These are phyloP conservation scores for Sepiola atlantica DNA, from an alignment of 2,888 invertebrate genomes.

Conservation along the genomic window DNA sequence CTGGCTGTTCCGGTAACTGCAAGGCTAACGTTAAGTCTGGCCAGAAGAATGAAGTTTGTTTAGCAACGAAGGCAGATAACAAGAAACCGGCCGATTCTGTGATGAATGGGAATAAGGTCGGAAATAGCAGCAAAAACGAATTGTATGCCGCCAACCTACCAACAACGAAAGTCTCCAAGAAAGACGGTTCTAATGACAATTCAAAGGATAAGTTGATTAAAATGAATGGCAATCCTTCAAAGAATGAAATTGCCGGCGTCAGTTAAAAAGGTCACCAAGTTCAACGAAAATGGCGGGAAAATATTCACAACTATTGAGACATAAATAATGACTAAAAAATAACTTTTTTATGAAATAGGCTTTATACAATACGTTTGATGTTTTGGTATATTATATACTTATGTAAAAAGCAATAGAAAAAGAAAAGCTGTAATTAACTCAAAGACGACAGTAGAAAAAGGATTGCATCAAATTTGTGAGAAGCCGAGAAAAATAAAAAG, in stretches of 20 bases:
- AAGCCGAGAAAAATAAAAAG: too few species aligned
- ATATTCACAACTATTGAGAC: neutral
- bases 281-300: neutral
- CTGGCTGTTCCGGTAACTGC: neutral
- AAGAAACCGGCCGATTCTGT: conserved; percentile 35
- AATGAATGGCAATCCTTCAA: conserved; percentile 37
- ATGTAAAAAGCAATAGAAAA: too few species aligned
- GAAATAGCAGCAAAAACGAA: neutral
- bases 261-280: neutral
- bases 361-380: neutral
- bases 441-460: too few species aligned
- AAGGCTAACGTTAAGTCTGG: neutral
- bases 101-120: conserved; percentile 32
- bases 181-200: neutral
- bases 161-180: neutral
- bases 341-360: neutral
- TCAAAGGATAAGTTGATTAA: conserved; percentile 35
- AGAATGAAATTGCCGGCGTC: conserved; percentile 33
- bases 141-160: neutral
- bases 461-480: too few species aligned
- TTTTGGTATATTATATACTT: too few species aligned
- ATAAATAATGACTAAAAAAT: neutral
- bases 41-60: neutral
- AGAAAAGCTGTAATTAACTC: too few species aligned
- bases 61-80: neutral